phyloP scores from a whole-genome alignment of 2,113 vertebrate species.

The Triplophysa siluroides region DNA sequence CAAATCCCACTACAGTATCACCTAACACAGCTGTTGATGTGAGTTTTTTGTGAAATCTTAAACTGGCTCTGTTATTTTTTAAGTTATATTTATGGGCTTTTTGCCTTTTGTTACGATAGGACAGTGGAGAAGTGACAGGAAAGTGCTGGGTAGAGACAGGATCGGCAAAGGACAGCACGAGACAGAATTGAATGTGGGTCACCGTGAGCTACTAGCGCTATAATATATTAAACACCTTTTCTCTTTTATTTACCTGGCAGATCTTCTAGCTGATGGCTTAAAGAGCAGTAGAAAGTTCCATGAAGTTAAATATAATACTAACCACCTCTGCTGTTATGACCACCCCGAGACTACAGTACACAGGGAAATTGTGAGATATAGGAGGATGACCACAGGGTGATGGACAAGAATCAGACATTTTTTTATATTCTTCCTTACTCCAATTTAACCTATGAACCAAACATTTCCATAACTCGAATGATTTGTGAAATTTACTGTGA shows the following conservation, averaged over 20 bases:
- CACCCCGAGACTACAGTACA: conserved; percentile 54
- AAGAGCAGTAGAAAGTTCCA: not conserved
- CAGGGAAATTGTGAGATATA: conserved; percentile 29
- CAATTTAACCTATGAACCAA: not conserved
- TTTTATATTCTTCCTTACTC: not conserved
- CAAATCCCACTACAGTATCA: conserved; percentile 46
- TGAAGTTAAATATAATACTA: conserved; percentile 67
- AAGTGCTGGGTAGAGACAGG: no score
- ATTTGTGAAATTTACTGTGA: conserved; percentile 26
- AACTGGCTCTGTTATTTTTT: conserved; percentile 17
- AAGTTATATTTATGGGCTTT: no score
- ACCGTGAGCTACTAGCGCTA: no score
- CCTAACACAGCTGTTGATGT: conserved; percentile 49
- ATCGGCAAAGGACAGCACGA: no score
- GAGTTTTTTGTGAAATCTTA: conserved; percentile 51
- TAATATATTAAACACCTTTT: no score
- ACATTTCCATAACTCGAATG: not conserved
- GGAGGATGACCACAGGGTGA: conserved; percentile 20
- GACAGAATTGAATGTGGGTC: no score
- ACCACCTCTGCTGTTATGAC: conserved; percentile 64
- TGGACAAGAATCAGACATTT: conserved; percentile 15
- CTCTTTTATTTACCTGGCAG: no score
- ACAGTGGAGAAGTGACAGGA: no score
- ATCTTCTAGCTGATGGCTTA: no score
- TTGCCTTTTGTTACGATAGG: no score